These are phyloP conservation scores for Dorcus parallelipipedus DNA, from an alignment of 2,888 invertebrate genomes.

Conservation along the genomic window DNA sequence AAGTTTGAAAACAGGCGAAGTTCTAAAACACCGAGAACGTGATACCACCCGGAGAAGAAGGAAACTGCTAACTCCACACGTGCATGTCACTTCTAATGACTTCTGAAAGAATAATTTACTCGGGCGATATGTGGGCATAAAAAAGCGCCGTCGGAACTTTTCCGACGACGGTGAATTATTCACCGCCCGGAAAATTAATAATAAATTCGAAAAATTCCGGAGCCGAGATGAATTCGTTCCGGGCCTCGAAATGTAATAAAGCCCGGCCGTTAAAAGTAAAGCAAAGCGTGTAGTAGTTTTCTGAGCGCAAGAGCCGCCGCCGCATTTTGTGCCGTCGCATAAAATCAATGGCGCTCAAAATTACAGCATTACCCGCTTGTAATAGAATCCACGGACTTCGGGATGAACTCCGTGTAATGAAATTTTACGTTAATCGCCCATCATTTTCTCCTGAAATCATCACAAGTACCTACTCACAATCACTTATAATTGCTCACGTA, in stretches of 20 bases:
- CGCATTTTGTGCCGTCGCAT: conserved; percentile 12
- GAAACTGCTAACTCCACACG: conserved; percentile 37
- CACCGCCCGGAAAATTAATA: too few relatives aligned
- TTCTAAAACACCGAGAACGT: conserved; percentile 34
- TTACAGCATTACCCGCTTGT: conserved; percentile 28
- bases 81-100: conserved; percentile 32
- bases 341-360: conserved; percentile 32
- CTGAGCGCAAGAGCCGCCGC: conserved; percentile 13
- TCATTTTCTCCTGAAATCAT: conserved; percentile 16
- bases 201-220: background rate
- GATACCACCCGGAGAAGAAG: conserved; percentile 31
- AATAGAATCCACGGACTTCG: conserved; percentile 27
- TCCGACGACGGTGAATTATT: too few relatives aligned
- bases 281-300: conserved; percentile 20
- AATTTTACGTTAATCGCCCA: conserved; percentile 27
- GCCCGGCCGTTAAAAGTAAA: conserved; percentile 11
- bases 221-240: background rate
- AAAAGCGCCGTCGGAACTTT: too few relatives aligned
- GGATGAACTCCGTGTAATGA: conserved; percentile 22
- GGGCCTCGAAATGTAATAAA: background rate
- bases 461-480: background rate
- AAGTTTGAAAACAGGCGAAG: conserved; percentile 33
- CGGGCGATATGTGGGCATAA: background rate
- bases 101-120: conserved; percentile 32
- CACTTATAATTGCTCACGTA: too few relatives aligned